phyloP scores from a whole-genome alignment of 2,797 vertebrate genomes.

The Periophthalmus magnuspinnatus region DNA sequence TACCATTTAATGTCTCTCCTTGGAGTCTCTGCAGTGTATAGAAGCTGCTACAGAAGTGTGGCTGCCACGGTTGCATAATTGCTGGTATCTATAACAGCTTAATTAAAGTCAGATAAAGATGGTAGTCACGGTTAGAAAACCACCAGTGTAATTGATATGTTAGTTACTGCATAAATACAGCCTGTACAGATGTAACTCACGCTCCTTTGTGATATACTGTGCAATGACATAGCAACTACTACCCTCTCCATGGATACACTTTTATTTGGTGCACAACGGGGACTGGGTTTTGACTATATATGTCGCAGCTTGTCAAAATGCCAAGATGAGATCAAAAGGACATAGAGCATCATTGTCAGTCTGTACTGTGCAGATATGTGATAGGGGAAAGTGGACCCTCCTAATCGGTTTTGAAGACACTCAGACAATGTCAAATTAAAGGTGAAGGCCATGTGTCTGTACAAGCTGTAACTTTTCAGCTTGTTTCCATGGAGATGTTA shows the following conservation, averaged over 20 bases:
- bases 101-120: conserved; percentile 18
- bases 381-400: conserved; percentile 14
- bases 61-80: conserved; percentile 11
- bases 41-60: conserved; percentile 5
- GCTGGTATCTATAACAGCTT: conserved; percentile 12
- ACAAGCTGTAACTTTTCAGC: not conserved
- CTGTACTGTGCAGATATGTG: not conserved
- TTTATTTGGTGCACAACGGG: conserved; percentile 10
- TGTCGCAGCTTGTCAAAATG: conserved; percentile 9
- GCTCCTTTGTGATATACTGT: conserved; percentile 13
- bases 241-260: conserved; percentile 4
- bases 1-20: not conserved
- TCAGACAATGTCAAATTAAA: conserved; percentile 6
- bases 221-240: conserved; percentile 7
- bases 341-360: conserved; percentile 15
- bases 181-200: conserved; percentile 8
- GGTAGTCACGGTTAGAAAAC: conserved; percentile 14
- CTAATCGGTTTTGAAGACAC: conserved; percentile 7
- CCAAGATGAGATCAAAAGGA: conserved; percentile 11
- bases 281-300: conserved; percentile 1
- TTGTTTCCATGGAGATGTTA: not conserved
- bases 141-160: conserved; percentile 11
- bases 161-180: conserved; percentile 14
- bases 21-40: not conserved
- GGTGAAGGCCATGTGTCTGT: not conserved